These are phyloP conservation scores for Poliocrania exsul DNA, from an alignment of 2,797 vertebrate genomes.

Conservation along the genomic window DNA sequence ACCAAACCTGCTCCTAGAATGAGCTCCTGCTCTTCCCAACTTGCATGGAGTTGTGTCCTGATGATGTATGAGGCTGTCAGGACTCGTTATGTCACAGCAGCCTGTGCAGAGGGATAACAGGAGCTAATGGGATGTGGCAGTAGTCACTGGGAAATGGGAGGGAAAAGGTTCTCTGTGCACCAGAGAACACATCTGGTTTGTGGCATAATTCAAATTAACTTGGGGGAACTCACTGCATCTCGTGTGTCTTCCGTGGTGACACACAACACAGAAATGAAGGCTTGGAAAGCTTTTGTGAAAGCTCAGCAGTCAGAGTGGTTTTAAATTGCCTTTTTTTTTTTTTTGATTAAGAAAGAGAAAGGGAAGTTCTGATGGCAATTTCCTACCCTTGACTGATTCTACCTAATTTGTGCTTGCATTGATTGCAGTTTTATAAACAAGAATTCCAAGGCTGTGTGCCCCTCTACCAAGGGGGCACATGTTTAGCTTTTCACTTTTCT, in stretches of 20 bases:
- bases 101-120: neutral
- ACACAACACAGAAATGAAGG: neutral
- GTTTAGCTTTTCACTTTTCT: neutral
- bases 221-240: neutral
- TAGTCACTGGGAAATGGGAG: constrained; percentile 31
- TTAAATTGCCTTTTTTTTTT: neutral
- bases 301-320: neutral
- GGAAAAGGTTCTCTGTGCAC: constrained; percentile 59
- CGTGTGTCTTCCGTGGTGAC: constrained; percentile 30
- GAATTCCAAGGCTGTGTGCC: neutral
- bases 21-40: neutral
- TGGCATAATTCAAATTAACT: constrained; percentile 78
- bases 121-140: constrained; percentile 50
- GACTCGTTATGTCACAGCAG: neutral
- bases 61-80: constrained; percentile 58
- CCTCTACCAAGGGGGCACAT: neutral
- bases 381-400: constrained; percentile 21
- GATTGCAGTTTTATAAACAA: constrained; percentile 15
- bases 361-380: neutral
- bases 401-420: neutral
- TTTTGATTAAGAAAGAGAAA: neutral
- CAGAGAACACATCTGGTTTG: constrained; percentile 77
- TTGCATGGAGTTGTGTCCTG: neutral
- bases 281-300: constrained; percentile 2
- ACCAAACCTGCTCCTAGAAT: neutral